These are phyloP conservation scores for Engystomops pustulosus DNA, from an alignment of 2,113 vertebrate species.

Conservation along the genomic window DNA sequence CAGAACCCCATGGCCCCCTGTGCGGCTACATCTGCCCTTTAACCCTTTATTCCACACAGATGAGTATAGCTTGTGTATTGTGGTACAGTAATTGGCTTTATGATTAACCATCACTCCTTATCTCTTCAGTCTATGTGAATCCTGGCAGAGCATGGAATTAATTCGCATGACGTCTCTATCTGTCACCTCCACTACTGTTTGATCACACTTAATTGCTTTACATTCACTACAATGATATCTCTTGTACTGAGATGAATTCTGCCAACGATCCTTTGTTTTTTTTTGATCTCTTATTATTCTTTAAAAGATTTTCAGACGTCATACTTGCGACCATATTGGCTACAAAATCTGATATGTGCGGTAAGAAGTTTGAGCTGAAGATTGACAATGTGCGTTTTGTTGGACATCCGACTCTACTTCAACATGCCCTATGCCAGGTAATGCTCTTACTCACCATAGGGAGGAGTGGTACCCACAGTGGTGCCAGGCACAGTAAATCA, in stretches of 20 bases:
- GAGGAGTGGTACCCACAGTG: neutral
- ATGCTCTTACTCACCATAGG: neutral
- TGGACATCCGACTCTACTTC: conserved; percentile 93
- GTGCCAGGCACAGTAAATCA: neutral
- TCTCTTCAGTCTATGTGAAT: neutral
- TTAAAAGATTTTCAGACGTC: conserved; percentile 91
- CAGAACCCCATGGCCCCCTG: too few species aligned
- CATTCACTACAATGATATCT: conserved; percentile 1
- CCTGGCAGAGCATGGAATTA: conserved; percentile 43
- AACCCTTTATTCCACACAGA: neutral
- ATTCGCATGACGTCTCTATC: conserved; percentile 41
- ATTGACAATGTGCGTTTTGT: conserved; percentile 98
- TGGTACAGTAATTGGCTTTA: neutral
- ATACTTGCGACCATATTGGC: conserved; percentile 97
- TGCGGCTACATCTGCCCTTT: too few species aligned
- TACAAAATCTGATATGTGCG: conserved; percentile 97
- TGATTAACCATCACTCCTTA: conserved; percentile 10
- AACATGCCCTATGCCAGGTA: conserved; percentile 86
- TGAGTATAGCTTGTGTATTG: neutral
- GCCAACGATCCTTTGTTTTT: too few species aligned
- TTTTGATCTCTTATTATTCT: neutral
- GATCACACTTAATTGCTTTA: conserved; percentile 10
- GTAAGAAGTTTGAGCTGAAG: conserved; percentile 98
- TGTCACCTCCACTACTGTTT: conserved; percentile 21
- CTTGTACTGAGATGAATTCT: neutral